A percentile compares a stretch with the other conserved stretches of the same genome.
Conservation (phyloP, 2,888 invertebrate genomes). For the Azorinus chamasolen region DNA sequence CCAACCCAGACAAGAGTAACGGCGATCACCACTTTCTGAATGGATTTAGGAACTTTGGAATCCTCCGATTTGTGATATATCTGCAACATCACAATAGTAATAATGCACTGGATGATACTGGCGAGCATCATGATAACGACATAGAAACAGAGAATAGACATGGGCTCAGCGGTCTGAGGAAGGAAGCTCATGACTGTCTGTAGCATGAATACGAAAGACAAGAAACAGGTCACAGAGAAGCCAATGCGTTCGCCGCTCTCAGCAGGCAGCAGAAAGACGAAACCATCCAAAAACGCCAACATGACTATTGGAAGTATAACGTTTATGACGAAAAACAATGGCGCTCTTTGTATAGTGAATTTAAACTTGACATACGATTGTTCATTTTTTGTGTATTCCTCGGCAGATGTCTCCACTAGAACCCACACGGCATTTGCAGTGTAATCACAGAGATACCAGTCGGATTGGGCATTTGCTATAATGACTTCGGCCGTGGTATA, state of each 20-base stretch:
- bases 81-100: constrained; percentile 24
- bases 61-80: constrained; percentile 17
- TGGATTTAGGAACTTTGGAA: constrained; percentile 8
- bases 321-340: constrained; percentile 35
- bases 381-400: constrained; percentile 4
- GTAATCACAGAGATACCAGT: constrained; percentile 33
- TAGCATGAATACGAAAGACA: constrained; percentile 44
- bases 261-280: constrained; percentile 45
- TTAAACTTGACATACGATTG: constrained; percentile 22
- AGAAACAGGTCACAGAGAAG: constrained; percentile 41
- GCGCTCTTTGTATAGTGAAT: constrained; percentile 32
- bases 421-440: constrained; percentile 31
- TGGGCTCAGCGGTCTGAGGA: constrained; percentile 38
- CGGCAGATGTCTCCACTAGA: constrained; percentile 19
- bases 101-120: constrained; percentile 25
- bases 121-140: constrained; percentile 43
- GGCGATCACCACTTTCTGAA: constrained; percentile 20
- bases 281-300: constrained; percentile 27
- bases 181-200: constrained; percentile 34
- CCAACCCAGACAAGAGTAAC: not conserved
- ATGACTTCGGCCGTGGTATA: constrained; percentile 32
- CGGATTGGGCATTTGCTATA: constrained; percentile 24
- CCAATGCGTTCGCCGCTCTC: constrained; percentile 34
- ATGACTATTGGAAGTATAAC: constrained; percentile 31
- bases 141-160: constrained; percentile 43